Evolutionary conservation across 1,140 invertebrate species (phyloP).

Genomic region (Varroa destructor): DNA sequence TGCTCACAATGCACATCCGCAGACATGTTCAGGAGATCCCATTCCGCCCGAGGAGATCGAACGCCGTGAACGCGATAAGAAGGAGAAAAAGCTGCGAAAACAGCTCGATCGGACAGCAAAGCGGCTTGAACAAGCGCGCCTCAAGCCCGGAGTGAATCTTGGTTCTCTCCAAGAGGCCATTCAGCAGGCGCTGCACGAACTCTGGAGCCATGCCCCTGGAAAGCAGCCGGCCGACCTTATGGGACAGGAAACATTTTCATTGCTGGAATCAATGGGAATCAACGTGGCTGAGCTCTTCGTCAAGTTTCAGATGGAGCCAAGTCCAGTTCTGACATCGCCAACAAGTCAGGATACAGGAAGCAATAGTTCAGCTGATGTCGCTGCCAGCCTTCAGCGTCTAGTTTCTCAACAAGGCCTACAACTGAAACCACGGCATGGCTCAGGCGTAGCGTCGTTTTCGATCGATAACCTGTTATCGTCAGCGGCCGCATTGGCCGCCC

Average conservation of each 20-base stretch:
- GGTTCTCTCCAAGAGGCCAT: conserved; percentile 36
- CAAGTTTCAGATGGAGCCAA: conserved; percentile 29
- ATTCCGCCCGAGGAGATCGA: conserved; percentile 86
- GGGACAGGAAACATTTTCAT: conserved; percentile 34
- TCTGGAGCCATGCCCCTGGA: conserved; percentile 33
- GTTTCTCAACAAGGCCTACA: conserved; percentile 21
- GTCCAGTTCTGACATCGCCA: conserved; percentile 24
- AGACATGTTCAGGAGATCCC: conserved; percentile 91
- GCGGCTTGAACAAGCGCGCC: conserved; percentile 48
- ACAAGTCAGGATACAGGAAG: conserved; percentile 22
- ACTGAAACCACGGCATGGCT: conserved; percentile 11
- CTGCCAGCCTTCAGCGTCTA: conserved; percentile 13
- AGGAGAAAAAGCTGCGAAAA: conserved; percentile 64
- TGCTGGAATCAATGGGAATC: conserved; percentile 35
- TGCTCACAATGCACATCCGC: conserved; percentile 93
- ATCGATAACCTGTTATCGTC: conserved; percentile 26
- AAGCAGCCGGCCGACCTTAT: conserved; percentile 36
- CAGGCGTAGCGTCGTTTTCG: background rate
- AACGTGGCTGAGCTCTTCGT: conserved; percentile 33
- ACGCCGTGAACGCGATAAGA: conserved; percentile 69
- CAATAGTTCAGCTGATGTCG: conserved; percentile 23
- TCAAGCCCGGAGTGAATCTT: conserved; percentile 36
- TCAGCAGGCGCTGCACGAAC: conserved; percentile 35
- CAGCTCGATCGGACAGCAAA: conserved; percentile 77
- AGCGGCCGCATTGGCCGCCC: conserved; percentile 8